phyloP scores from a whole-genome alignment of 2,797 vertebrate genomes.

The Rhynchonycteris naso region DNA sequence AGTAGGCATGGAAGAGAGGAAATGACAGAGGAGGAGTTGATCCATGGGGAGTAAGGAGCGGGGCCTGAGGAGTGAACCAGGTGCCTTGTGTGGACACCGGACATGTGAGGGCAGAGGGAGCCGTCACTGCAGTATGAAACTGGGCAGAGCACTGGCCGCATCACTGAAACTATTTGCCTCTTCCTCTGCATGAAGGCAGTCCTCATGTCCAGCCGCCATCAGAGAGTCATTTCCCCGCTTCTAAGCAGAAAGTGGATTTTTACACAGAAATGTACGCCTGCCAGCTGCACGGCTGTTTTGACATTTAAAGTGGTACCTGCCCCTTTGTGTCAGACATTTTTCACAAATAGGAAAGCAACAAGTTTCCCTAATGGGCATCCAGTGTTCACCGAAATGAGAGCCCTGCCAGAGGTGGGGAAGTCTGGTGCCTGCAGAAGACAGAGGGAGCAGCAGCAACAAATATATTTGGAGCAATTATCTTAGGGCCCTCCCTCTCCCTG shows the following conservation, averaged over 20 bases:
- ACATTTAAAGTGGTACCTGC: constrained; percentile 67
- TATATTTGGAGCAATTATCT: constrained; percentile 55
- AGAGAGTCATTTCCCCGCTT: constrained; percentile 1
- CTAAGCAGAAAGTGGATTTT: constrained; percentile 44
- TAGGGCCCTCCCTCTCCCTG: neutral
- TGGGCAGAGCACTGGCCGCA: neutral
- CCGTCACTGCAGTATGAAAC: neutral
- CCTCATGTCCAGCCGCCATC: neutral
- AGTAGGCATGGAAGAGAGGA: neutral
- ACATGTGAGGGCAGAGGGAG: neutral
- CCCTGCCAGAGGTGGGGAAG: neutral
- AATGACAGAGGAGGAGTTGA: neutral
- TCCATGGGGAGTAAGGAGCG: neutral
- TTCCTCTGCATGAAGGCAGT: neutral
- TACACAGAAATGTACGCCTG: constrained; percentile 50
- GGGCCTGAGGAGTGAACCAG: neutral
- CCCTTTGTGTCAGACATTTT: constrained; percentile 59
- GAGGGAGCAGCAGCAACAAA: constrained; percentile 11
- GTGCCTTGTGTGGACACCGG: neutral
- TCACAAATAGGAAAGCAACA: constrained; percentile 62
- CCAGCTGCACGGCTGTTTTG: constrained; percentile 4
- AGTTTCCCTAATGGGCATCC: constrained; percentile 28
- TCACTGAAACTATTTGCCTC: neutral
- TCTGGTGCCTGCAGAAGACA: constrained; percentile 33
- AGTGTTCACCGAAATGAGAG: neutral